Evolutionary conservation across 2,113 vertebrate genomes (phyloP), one percentile per base, ranked within the genome.

Genomic region (Rhea americana): DNA sequence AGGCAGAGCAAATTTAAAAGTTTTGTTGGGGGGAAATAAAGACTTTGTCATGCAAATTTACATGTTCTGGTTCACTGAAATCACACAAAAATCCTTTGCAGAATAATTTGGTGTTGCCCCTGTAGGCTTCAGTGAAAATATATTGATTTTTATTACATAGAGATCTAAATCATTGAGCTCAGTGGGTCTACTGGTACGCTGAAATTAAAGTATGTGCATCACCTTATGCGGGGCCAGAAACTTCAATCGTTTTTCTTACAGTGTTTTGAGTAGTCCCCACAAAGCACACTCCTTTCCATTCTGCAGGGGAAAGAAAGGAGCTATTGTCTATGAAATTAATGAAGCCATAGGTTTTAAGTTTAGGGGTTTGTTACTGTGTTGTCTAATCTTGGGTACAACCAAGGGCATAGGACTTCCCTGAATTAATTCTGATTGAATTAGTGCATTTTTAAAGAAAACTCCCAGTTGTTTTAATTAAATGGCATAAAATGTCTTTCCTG

Each of bases 351-450:
- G 65, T 84, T 90, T 90, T 61, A 79, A 68, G 37, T 65, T 94
- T 61, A 79, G 32, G 20, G 84, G n/a, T 53, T 90, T 81, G 25
- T 77, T 74, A 21, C 28, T 63, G 10, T 62, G 13, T 17, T 25
- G 48, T 73, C 28, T 79, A 30, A 75, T 90, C 39, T 93, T 68
- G 17, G 79, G 9, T 76, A 62, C 50, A 76, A 41, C 35, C 39
- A 86, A 75, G 58, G 71, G 32, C 39, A 56, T 11, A 35, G 51
- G 32, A 73, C 8, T 92, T 65, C 17, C 47, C 77, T 90, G 51
- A 68, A 53, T 58, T 93, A 86, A 79, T 94, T 88, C 32, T 68
- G 25, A 76, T 83, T 87, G 66, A 86, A 90, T 94, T 63, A 68
- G 43, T 74, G 6, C 65, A 65, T 63, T 9, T 18, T 81, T 93